A percentile compares a stretch with the other conserved stretches of the same genome.
phyloP scores from a whole-genome alignment of 92 coral and sea anemone genomes.

The Plumapathes pennacea region DNA sequence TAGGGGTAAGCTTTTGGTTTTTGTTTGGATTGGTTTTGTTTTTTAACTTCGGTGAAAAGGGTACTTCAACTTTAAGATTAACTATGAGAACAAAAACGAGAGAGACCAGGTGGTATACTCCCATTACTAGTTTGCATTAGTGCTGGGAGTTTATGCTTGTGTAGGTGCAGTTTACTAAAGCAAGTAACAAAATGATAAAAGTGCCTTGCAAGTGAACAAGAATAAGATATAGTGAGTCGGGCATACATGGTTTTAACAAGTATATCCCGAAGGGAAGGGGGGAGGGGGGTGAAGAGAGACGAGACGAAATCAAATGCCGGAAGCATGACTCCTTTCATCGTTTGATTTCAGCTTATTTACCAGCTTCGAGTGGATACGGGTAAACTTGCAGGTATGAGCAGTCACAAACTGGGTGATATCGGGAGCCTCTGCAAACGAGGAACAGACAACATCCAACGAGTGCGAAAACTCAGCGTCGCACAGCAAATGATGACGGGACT shows the following conservation, averaged over 20 bases:
- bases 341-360: conserved; percentile 57
- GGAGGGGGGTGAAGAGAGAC: not conserved
- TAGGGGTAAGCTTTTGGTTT: conserved; percentile 88
- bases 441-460: conserved; percentile 75
- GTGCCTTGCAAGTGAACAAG: too few species aligned
- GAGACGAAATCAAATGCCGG: too few species aligned
- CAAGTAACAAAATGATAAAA: too few species aligned
- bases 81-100: not conserved
- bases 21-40: not conserved
- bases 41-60: not conserved
- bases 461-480: conserved; percentile 70
- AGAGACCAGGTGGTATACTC: not conserved
- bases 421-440: conserved; percentile 74
- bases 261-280: too few species aligned
- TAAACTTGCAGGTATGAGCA: conserved; percentile 13
- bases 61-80: not conserved
- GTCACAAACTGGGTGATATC: conserved; percentile 36
- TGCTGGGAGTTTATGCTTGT: not conserved
- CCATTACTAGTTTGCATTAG: not conserved
- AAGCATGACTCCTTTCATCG: too few species aligned
- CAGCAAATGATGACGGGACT: conserved; percentile 73
- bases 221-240: too few species aligned
- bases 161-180: too few species aligned
- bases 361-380: conserved; percentile 48
- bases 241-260: too few species aligned